Evolutionary conservation across 92 coral and sea anemone genomes (phyloP).

Genomic region (Epizoanthus stellaris): DNA sequence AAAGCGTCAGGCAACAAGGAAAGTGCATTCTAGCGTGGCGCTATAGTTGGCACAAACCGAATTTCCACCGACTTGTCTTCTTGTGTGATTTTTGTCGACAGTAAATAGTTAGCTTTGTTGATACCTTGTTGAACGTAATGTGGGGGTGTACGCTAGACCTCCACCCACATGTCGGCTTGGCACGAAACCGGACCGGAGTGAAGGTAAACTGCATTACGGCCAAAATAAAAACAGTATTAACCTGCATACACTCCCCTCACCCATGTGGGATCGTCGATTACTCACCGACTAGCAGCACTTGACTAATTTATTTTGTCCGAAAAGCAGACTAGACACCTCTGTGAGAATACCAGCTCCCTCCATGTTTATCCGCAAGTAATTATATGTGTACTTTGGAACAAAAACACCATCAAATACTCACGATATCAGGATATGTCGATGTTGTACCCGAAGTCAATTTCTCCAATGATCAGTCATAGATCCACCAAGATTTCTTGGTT

Average conservation of each 20-base stretch:
- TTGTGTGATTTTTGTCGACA: not conserved
- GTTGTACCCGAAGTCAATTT: not conserved
- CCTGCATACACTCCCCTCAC: not conserved
- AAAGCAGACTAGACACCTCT: not conserved
- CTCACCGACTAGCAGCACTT: not conserved
- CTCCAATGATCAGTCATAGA: not conserved
- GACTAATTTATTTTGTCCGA: conserved; percentile 24
- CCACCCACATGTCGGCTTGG: conserved; percentile 31
- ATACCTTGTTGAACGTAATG: not conserved
- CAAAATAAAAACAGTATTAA: conserved; percentile 12
- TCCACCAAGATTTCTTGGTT: conserved; percentile 20
- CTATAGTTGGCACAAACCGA: not conserved
- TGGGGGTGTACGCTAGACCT: conserved; percentile 12
- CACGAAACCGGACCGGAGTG: conserved; percentile 29
- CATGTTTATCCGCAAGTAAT: conserved; percentile 24
- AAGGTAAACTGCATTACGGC: not conserved
- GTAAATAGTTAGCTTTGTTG: not conserved
- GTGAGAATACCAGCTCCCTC: not conserved
- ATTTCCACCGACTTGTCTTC: not conserved
- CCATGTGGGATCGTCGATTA: conserved; percentile 7
- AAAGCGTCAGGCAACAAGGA: not conserved
- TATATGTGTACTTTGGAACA: not conserved
- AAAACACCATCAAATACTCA: conserved; percentile 5
- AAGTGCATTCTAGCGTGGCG: conserved; percentile 4
- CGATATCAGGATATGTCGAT: conserved; percentile 11